phyloP scores from a whole-genome alignment of 1,140 invertebrate genomes.

The Meloidogyne hapla region DNA sequence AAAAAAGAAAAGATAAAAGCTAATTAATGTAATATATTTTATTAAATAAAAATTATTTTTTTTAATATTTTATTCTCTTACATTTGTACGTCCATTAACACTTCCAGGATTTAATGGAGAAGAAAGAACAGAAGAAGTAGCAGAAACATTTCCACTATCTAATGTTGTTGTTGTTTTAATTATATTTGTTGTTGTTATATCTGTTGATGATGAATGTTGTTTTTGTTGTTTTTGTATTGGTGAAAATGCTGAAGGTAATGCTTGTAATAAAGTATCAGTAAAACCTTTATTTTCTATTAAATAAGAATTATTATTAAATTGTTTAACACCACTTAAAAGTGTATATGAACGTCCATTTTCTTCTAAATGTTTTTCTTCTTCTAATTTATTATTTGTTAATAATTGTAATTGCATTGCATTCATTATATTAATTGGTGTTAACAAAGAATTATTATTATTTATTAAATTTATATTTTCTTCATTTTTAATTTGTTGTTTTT shows the following conservation, averaged over 20 bases:
- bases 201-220: not conserved
- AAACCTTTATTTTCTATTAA: not conserved
- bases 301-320: not conserved
- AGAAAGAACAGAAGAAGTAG: slow-evolving; percentile 14
- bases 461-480: not conserved
- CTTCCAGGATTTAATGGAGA: slow-evolving; percentile 2
- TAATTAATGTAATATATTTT: too few relatives aligned
- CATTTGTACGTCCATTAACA: not conserved
- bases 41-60: too few relatives aligned
- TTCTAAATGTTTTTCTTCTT: not conserved
- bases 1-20: too few relatives aligned
- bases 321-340: not conserved
- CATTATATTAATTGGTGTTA: too few relatives aligned
- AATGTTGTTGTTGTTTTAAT: not conserved
- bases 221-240: not conserved
- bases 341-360: not conserved
- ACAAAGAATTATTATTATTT: too few relatives aligned
- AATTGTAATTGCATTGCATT: too few relatives aligned
- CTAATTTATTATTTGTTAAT: too few relatives aligned
- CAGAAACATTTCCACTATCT: slow-evolving; percentile 27
- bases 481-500: not conserved
- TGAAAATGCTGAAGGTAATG: slow-evolving; percentile 5
- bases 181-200: not conserved
- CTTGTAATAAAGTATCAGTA: not conserved
- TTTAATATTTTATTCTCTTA: not conserved